A percentile compares a stretch with the other conserved stretches of the same genome.
Evolutionary conservation across 2,113 vertebrate species (phyloP).

Genomic region (Podilymbus podiceps): DNA sequence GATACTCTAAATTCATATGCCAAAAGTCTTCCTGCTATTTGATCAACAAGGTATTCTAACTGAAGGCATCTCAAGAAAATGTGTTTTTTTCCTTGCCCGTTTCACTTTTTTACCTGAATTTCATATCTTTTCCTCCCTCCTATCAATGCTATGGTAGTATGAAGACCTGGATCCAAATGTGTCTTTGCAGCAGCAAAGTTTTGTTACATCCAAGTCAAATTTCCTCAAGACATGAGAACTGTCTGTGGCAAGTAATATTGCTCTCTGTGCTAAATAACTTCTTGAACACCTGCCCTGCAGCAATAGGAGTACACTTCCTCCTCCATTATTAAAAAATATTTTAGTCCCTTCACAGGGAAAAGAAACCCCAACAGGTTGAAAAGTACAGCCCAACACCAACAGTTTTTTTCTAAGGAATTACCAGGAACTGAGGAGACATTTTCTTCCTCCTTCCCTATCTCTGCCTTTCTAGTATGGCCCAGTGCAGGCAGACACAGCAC

Average conservation of each 20-base stretch:
- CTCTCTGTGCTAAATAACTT: neutral
- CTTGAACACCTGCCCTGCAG: slow-evolving; percentile 2
- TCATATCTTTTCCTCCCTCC: neutral
- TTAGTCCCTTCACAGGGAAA: neutral
- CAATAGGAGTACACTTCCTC: neutral
- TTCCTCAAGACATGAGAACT: neutral
- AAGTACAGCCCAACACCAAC: neutral
- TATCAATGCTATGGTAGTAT: neutral
- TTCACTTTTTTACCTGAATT: neutral
- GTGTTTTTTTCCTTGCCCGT: neutral
- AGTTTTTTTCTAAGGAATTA: neutral
- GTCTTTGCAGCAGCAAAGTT: neutral
- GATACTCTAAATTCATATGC: neutral
- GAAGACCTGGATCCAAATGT: neutral
- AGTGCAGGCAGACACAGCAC: neutral
- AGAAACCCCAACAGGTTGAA: neutral
- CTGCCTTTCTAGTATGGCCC: neutral
- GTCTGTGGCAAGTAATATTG: neutral
- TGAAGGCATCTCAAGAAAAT: neutral
- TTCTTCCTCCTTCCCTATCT: neutral
- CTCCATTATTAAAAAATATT: slow-evolving; percentile 32
- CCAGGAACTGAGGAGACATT: neutral
- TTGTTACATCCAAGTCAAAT: neutral
- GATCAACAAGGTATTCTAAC: neutral
- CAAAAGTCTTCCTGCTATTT: neutral